Evolutionary conservation across 2,888 invertebrate genomes (phyloP), one percentile per base, ranked within the genome.

Genomic region (Pristionchus fissidentatus): DNA sequence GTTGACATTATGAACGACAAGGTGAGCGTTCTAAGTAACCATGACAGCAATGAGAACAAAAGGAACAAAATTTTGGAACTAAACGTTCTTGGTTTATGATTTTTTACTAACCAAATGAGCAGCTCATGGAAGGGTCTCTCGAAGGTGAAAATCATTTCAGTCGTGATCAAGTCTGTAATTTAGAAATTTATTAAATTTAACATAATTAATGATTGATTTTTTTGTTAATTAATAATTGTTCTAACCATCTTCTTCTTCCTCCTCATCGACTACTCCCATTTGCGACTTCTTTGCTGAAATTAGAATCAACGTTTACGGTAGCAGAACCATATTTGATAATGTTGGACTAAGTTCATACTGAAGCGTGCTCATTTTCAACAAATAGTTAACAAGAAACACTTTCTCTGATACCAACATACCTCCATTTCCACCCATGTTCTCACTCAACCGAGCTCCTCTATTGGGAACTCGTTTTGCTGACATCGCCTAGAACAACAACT

Each of bases 101-200:
- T 66, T n/a, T 4, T 4, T 55, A 4, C 70, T 70, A 10, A 70
- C 70, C 96, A 98, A 98, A 99, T 93, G 97, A 94, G 94, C 87
- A 98, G 94, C 93, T 98, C 98, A 93, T 97, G 97, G 93, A 98
- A 98, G 0, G 98, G 98, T 93, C 96, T 91, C 29, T 88, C 84
- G 85, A 92, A 92, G 15, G 89, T 86, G 78, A 89, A 89, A 46
- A 73, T 32, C 4, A 29, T 35, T 15, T 70, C 70, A 41, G 70
- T 83, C 29, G 41, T 46, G 7, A n/a, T n/a, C n/a, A n/a, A n/a
- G n/a, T n/a, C n/a, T n/a, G n/a, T n/a, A n/a, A n/a, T n/a, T n/a
- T n/a, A n/a, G n/a, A n/a, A n/a, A n/a, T n/a, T n/a, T n/a, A n/a
- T n/a, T n/a, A n/a, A n/a, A n/a, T n/a, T n/a, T n/a, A n/a, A n/a